Conservation (phyloP, 1,140 invertebrate species). For the Pseudomyrmex flavicornis region DNA sequence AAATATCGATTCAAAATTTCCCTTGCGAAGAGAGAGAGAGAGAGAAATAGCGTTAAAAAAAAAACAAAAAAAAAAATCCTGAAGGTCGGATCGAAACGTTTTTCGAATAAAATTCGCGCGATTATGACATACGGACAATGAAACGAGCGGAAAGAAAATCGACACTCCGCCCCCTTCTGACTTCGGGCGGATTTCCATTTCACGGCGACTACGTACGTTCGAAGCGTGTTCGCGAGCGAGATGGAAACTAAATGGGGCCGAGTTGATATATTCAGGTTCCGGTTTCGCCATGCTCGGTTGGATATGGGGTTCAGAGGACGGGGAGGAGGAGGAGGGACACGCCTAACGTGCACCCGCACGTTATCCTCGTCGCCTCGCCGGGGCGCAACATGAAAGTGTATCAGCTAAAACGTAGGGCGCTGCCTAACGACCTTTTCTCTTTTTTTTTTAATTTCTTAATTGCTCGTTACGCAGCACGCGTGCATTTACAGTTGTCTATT, state of each 20-base stretch:
- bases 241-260: constrained; percentile 69
- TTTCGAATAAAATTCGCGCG: constrained; percentile 12
- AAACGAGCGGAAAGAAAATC: constrained; percentile 57
- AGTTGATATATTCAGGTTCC: constrained; percentile 73
- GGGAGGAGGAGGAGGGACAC: constrained; percentile 58
- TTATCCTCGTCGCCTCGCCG: constrained; percentile 62
- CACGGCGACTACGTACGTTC: constrained; percentile 65
- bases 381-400: constrained; percentile 61
- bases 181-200: constrained; percentile 73
- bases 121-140: constrained; percentile 7
- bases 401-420: constrained; percentile 57
- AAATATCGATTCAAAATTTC: too few relatives aligned
- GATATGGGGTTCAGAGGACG: constrained; percentile 64
- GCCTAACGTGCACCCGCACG: constrained; percentile 69
- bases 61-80: not conserved
- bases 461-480: constrained; percentile 30
- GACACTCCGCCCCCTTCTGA: constrained; percentile 4
- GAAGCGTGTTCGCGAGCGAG: constrained; percentile 57
- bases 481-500: not conserved
- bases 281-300: constrained; percentile 75
- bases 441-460: constrained; percentile 45
- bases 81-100: not conserved
- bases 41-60: not conserved
- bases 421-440: constrained; percentile 3
- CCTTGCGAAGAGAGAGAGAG: too few relatives aligned